Evolutionary conservation across 2,888 invertebrate genomes (phyloP).

Genomic region (Abrostola tripartita): DNA sequence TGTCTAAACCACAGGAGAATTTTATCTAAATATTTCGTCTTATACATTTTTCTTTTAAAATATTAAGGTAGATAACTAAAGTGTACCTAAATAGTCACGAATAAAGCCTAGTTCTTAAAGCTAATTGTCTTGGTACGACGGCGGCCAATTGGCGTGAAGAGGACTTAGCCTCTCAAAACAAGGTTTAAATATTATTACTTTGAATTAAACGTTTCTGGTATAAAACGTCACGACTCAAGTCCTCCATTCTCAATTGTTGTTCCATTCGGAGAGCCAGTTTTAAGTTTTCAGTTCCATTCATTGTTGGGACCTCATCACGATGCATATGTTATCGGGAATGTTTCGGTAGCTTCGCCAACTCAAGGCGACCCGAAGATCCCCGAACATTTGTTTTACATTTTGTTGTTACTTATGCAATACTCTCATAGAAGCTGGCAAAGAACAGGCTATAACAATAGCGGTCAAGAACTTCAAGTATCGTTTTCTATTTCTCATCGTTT

Average conservation of each 20-base stretch:
- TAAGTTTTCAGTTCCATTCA: conserved; percentile 2
- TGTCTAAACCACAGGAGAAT: too few relatives aligned
- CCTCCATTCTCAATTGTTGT: background rate
- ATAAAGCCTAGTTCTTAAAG: too few relatives aligned
- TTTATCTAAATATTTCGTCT: too few relatives aligned
- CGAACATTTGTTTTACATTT: conserved; percentile 9
- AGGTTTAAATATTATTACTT: too few relatives aligned
- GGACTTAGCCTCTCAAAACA: too few relatives aligned
- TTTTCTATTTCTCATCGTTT: conserved; percentile 38
- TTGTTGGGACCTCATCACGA: conserved; percentile 1
- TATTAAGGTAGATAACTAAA: too few relatives aligned
- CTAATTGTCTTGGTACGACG: too few relatives aligned
- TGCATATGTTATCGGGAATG: conserved; percentile 2
- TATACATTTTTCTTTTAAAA: too few relatives aligned
- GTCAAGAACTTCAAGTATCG: conserved; percentile 36
- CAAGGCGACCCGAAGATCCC: conserved; percentile 1
- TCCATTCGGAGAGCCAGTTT: background rate
- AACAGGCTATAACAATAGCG: conserved; percentile 19
- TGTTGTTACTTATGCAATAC: conserved; percentile 17
- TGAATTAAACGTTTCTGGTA: too few relatives aligned
- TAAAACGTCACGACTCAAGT: too few relatives aligned
- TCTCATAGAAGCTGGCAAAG: conserved; percentile 11
- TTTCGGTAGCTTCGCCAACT: background rate
- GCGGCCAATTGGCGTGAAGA: too few relatives aligned
- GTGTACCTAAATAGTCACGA: too few relatives aligned